These are phyloP conservation scores for Apodemus speciosus DNA, from an alignment of 2,113 vertebrate species.

Conservation along the genomic window DNA sequence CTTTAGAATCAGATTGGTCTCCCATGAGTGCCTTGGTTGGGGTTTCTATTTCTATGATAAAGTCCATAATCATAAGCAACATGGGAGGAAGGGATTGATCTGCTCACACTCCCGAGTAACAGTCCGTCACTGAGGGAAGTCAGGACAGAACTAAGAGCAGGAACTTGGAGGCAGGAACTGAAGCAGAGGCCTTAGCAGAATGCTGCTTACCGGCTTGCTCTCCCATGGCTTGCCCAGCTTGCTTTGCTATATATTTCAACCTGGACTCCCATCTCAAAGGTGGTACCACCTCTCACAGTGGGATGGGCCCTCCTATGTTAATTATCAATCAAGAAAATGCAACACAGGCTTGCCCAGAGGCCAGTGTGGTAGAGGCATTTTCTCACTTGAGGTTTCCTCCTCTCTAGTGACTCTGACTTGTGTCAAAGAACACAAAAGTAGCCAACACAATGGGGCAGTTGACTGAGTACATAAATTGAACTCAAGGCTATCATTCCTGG, in stretches of 20 bases:
- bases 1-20: not conserved
- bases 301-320: not conserved
- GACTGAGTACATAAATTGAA: not conserved
- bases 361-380: not conserved
- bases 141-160: not conserved
- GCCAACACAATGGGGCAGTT: not conserved
- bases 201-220: not conserved
- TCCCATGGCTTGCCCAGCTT: not conserved
- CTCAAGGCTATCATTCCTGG: not conserved
- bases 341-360: not conserved
- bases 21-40: not conserved
- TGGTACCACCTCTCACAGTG: not conserved
- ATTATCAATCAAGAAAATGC: not conserved
- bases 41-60: not conserved
- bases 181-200: not conserved
- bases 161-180: not conserved
- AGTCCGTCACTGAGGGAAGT: not conserved
- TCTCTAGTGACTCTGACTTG: not conserved
- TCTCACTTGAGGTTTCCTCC: not conserved
- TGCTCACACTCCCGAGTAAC: not conserved
- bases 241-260: not conserved
- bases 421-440: not conserved
- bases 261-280: not conserved
- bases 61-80: not conserved
- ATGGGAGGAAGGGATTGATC: not conserved